Evolutionary conservation across 1,140 invertebrate genomes (phyloP).

Genomic region (Cylas formicarius): DNA sequence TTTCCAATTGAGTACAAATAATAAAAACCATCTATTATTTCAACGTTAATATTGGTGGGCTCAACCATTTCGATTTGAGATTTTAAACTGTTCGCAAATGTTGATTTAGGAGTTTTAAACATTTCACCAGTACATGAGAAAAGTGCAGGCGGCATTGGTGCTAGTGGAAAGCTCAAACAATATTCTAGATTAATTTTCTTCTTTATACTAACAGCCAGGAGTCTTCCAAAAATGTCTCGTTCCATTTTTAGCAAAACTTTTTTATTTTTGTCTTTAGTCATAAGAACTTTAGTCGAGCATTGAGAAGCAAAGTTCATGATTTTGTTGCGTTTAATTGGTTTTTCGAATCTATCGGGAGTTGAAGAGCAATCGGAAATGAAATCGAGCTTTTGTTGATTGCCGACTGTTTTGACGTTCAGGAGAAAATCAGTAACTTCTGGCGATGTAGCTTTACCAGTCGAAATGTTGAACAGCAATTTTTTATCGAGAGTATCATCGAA

Average conservation of each 20-base stretch:
- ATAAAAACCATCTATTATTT: constrained; percentile 22
- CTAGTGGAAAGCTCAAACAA: constrained; percentile 31
- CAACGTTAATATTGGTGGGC: constrained; percentile 11
- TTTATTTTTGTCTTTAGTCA: constrained; percentile 25
- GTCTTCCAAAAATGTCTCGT: constrained; percentile 33
- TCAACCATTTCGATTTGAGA: constrained; percentile 5
- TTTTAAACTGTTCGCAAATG: constrained; percentile 21
- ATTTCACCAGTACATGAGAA: constrained; percentile 15
- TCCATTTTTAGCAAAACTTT: constrained; percentile 30
- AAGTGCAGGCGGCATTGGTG: constrained; percentile 33
- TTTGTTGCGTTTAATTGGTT: constrained; percentile 22
- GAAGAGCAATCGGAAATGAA: constrained; percentile 23
- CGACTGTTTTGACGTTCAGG: constrained; percentile 23
- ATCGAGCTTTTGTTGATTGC: constrained; percentile 31
- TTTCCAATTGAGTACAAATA: constrained; percentile 14
- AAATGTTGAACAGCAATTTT: constrained; percentile 31
- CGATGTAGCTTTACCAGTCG: constrained; percentile 29
- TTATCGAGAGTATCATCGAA: constrained; percentile 27
- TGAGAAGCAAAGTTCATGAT: constrained; percentile 24
- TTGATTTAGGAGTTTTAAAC: constrained; percentile 26
- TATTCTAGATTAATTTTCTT: constrained; percentile 33
- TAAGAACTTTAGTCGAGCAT: constrained; percentile 19
- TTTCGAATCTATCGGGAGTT: constrained; percentile 24
- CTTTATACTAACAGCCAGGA: constrained; percentile 30
- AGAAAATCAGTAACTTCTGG: constrained; percentile 28